Conservation (phyloP, 2,113 vertebrate species). For the Perognathus longimembris region DNA sequence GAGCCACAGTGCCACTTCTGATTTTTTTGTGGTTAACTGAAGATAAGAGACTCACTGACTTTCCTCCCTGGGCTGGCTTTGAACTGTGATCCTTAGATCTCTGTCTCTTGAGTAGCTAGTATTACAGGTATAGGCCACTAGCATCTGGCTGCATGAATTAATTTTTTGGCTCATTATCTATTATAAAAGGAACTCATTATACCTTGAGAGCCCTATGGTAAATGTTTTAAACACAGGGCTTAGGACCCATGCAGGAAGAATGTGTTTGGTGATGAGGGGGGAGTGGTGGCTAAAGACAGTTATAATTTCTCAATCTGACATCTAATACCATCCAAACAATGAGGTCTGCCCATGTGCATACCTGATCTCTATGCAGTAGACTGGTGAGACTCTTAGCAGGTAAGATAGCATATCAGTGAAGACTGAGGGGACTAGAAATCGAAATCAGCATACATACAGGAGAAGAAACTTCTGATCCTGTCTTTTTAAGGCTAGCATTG, state of each 20-base stretch:
- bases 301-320: neutral
- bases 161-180: neutral
- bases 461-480: neutral
- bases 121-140: too few relatives aligned
- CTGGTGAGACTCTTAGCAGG: neutral
- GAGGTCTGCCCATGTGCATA: too few relatives aligned
- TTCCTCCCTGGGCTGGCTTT: too few relatives aligned
- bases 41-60: too few relatives aligned
- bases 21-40: too few relatives aligned
- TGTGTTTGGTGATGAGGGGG: too few relatives aligned
- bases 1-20: too few relatives aligned
- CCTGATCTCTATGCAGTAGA: rapidly evolving
- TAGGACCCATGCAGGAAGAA: neutral
- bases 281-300: neutral
- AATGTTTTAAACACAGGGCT: neutral
- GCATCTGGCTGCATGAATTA: too few relatives aligned
- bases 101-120: too few relatives aligned
- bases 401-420: neutral
- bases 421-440: neutral
- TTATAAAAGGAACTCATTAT: neutral
- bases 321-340: neutral
- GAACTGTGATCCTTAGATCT: too few relatives aligned
- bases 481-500: neutral
- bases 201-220: neutral
- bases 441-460: too few relatives aligned